Evolutionary conservation across 1,140 invertebrate genomes (phyloP).

Genomic region (Palaemon carinicauda): DNA sequence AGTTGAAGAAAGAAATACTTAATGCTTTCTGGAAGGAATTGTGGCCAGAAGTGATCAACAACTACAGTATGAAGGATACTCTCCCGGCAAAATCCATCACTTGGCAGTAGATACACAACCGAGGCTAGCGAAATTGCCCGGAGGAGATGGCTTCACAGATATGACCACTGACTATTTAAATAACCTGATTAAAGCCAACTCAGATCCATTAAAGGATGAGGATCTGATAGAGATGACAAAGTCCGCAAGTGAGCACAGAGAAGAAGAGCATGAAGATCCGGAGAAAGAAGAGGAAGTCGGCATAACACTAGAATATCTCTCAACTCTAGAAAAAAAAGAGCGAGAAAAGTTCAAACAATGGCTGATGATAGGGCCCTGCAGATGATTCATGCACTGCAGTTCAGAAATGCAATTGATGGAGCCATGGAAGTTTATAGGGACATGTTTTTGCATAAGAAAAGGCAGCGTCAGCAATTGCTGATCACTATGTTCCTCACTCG

Average conservation of each 20-base stretch:
- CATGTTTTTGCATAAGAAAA: neutral
- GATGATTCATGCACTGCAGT: neutral
- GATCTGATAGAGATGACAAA: conserved; percentile 61
- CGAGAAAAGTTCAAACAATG: neutral
- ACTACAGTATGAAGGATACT: neutral
- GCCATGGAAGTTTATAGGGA: neutral
- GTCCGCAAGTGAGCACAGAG: conserved; percentile 33
- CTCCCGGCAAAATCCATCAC: conserved; percentile 15
- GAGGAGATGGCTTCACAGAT: conserved; percentile 60
- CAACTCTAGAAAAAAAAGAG: neutral
- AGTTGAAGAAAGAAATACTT: conserved; percentile 18
- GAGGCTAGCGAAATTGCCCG: conserved; percentile 60
- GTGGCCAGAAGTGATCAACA: neutral
- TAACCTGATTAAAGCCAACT: conserved; percentile 37
- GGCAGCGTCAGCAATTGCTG: neutral
- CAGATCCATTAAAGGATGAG: conserved; percentile 60
- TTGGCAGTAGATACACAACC: conserved; percentile 59
- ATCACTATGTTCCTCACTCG: conserved; percentile 17
- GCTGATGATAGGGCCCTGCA: neutral
- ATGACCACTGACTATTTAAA: conserved; percentile 49
- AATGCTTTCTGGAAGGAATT: conserved; percentile 26
- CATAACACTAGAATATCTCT: neutral
- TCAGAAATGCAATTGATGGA: neutral
- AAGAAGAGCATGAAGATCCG: neutral
- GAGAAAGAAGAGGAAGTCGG: neutral